Evolutionary conservation across 2,888 invertebrate genomes (phyloP).

Genomic region (Microctonus brassicae): DNA sequence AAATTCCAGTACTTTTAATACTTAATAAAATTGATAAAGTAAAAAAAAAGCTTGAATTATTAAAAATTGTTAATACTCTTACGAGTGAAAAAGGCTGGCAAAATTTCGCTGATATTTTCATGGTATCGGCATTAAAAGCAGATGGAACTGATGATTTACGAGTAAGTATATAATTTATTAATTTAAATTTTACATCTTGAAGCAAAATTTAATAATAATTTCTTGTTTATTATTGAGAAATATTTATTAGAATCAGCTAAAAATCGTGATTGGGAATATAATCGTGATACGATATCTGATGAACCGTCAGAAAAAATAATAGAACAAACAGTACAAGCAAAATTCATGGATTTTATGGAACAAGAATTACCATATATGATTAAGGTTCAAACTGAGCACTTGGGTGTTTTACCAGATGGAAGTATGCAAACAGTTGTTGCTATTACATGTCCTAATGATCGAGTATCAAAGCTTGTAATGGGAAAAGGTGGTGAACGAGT

Average conservation of each 20-base stretch:
- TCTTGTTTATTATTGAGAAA: conserved; percentile 70
- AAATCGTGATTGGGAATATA: conserved; percentile 78
- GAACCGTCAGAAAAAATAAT: conserved; percentile 80
- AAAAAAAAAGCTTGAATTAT: conserved; percentile 76
- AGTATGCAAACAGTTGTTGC: conserved; percentile 73
- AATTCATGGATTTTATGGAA: conserved; percentile 84
- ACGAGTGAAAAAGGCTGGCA: conserved; percentile 79
- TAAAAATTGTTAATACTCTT: conserved; percentile 79
- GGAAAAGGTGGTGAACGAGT: conserved; percentile 79
- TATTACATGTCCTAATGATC: conserved; percentile 76
- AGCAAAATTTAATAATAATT: neutral
- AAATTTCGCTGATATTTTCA: conserved; percentile 89
- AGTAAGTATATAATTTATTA: conserved; percentile 68
- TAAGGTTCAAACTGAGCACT: conserved; percentile 77
- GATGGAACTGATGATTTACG: conserved; percentile 81
- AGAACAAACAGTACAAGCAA: conserved; percentile 83
- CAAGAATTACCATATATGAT: conserved; percentile 90
- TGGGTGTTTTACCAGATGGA: conserved; percentile 74
- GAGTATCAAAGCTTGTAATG: conserved; percentile 77
- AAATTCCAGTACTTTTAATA: conserved; percentile 80
- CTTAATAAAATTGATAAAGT: conserved; percentile 88
- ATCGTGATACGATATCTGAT: conserved; percentile 79
- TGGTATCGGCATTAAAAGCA: conserved; percentile 88
- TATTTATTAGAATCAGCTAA: conserved; percentile 80
- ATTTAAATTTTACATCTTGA: neutral